Evolutionary conservation across 2,113 vertebrate species (phyloP), one percentile per base, ranked within the genome.

Genomic region (Pollachius pollachius): DNA sequence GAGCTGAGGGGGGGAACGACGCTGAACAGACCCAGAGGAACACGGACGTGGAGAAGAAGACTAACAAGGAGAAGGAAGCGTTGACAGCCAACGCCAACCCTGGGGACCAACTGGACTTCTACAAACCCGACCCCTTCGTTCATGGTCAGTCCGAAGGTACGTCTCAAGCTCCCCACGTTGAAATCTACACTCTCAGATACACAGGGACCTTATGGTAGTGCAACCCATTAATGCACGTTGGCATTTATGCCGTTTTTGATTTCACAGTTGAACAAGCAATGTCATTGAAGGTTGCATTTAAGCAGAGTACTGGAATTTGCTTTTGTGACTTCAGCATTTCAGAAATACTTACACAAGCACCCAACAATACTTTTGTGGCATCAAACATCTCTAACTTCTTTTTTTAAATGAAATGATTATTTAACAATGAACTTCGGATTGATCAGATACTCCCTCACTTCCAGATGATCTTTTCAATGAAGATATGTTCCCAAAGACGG

Each of bases 401-500:
- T n/a, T n/a, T 1, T 12, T 13, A 30, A 59, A 60, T 41, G 8
- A 21, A 52, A 9, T 2, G 21, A n/a, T 16, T 54, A 7, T 57
- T 57, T 57, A 1, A 57, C 54, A 48, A 48, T 48, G 41, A 57
- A 3, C 18, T 25, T 21, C 13, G n/a, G 3, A 37, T 3, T 64
- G 17, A 52, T 25, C 15, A n/a, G 19, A 76, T 65, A 62, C 79
- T 19, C 65, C 65, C 80, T 82, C 16, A 18, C 78, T 81, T 58
- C 16, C 72, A 98, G 96, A 88, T 83, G 94, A 97, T 83, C 94
- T 96, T 76, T 98, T 98, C 85, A 93, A 93, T 78, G 95, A 98
- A 88, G 95, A 98, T 76, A 90, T 95, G 60, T 99, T 99, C 85
- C 94, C 93, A 54, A 96, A 96, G 92, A 94, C 94, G 52, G 90